Conservation (phyloP, 1,140 invertebrate genomes). For the Philotrypesis tridentata region DNA sequence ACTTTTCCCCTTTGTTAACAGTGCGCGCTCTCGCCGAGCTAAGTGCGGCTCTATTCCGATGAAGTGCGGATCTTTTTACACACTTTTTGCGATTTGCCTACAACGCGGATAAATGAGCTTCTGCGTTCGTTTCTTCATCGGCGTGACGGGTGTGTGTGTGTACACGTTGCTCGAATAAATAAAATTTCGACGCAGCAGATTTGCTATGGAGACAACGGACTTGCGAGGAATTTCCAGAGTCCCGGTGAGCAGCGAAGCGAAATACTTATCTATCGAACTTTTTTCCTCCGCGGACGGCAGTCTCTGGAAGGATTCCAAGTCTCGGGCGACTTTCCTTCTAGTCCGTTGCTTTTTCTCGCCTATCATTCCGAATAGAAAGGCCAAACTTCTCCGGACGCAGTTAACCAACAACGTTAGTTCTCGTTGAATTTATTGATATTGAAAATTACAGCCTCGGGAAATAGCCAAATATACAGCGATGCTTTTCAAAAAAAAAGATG, state of each 20-base stretch:
- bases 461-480: background rate
- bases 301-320: conserved; percentile 30
- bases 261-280: conserved; percentile 27
- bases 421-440: background rate
- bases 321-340: conserved; percentile 12
- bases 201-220: background rate
- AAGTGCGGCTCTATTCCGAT: background rate
- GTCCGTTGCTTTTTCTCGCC: conserved; percentile 20
- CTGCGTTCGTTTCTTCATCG: too few relatives aligned
- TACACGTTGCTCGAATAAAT: too few relatives aligned
- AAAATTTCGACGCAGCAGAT: too few relatives aligned
- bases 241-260: background rate
- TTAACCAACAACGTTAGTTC: background rate
- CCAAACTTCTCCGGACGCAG: background rate
- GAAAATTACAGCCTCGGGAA: background rate
- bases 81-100: background rate
- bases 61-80: background rate
- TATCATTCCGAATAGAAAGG: background rate
- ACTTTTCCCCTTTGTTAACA: conserved; percentile 1
- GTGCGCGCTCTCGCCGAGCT: background rate
- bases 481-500: background rate
- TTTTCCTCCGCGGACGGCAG: background rate
- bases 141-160: too few relatives aligned
- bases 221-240: conserved; percentile 15
- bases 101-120: too few relatives aligned